Conservation (phyloP, 2,113 vertebrate species). For the Verasper variegatus region DNA sequence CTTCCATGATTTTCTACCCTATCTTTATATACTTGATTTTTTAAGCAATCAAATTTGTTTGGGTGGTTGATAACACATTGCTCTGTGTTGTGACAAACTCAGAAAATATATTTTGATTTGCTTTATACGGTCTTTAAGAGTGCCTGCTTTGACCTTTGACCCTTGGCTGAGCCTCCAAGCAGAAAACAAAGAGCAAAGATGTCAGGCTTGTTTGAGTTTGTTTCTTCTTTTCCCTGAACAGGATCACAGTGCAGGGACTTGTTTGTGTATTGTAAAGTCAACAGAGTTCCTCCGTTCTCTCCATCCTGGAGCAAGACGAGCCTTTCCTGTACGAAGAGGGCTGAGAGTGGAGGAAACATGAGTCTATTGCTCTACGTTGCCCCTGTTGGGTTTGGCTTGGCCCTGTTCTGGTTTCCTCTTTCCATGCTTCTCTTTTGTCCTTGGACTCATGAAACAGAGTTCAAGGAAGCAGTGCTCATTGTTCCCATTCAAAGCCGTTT, state of each 20-base stretch:
- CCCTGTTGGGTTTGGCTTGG: slow-evolving; percentile 65
- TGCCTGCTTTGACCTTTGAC: slow-evolving; percentile 36
- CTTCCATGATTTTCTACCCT: no score
- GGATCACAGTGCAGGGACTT: slow-evolving; percentile 36
- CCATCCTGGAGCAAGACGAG: slow-evolving; percentile 54
- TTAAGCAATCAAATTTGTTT: no score
- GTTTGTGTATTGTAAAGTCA: slow-evolving; percentile 61
- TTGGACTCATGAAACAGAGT: slow-evolving; percentile 45
- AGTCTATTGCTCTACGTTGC: slow-evolving; percentile 13
- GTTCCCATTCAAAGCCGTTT: slow-evolving; percentile 64
- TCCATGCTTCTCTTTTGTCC: slow-evolving; percentile 74
- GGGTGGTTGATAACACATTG: no score
- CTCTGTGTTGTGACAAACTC: no score
- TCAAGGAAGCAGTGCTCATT: slow-evolving; percentile 69
- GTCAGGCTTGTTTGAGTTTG: slow-evolving; percentile 1
- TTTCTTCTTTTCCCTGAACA: slow-evolving; percentile 6
- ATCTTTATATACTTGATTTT: no score
- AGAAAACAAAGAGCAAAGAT: slow-evolving; percentile 21
- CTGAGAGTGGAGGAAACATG: slow-evolving; percentile 17
- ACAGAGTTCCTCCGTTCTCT: slow-evolving; percentile 43
- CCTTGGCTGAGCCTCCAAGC: background rate
- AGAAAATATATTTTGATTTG: no score
- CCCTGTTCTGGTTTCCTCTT: slow-evolving; percentile 70
- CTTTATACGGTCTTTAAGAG: background rate
- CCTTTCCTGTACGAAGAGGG: slow-evolving; percentile 61